Base-by-base conservation (phyloP, 2,797 vertebrate genomes). In the Lagorchestes hirsutus region DNA sequence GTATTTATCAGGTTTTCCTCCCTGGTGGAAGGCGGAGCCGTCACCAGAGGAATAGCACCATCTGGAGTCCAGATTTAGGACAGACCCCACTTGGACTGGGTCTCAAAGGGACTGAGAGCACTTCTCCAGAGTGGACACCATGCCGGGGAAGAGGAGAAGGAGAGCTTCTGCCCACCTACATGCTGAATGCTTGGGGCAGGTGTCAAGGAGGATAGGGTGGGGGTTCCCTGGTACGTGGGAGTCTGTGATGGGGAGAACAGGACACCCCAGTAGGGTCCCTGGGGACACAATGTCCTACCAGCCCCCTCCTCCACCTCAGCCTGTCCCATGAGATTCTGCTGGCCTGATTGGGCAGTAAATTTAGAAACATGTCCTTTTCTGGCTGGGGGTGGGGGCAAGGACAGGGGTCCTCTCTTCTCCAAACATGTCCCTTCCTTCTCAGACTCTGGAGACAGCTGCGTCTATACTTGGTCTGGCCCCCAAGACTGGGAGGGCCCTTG, bases 311-410 rank as follows among this genome's bases (percentile, higher is more conserved):
- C 92, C 90, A 90, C 93, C 92, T 92, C 59, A 54, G 55, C 52
- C 57, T 56, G 1, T 67, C 90, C 90, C 93, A 93, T 93, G 96
- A 59, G 90, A 91, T 95, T 98, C 96, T 98, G 98, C 99, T 98
- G 98, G 98, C 98, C 98, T 99, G 98, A 94, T 98, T 97, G 98
- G 96, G 95, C 96, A 97, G 98, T 99, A 99, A 99, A 99, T 99
- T 99, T 99, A 99, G 99, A 98, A 98, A 98, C 99, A 98, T 98
- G 99, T 98, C 98, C 98, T 82, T 98, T 98, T 98, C 98, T 50
- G 98, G 46, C 59, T 34, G 74, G 22, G 92, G 93, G 74, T 82
- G 40, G 67, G 27, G 90, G 97, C 22, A 82, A 82, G 24, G 40
- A 16, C 74, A 46, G 74, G 28, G 95, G 98, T 98, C 96, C 97